phyloP scores from a whole-genome alignment of 2,888 invertebrate species.

The Meiosimyza decipiens region DNA sequence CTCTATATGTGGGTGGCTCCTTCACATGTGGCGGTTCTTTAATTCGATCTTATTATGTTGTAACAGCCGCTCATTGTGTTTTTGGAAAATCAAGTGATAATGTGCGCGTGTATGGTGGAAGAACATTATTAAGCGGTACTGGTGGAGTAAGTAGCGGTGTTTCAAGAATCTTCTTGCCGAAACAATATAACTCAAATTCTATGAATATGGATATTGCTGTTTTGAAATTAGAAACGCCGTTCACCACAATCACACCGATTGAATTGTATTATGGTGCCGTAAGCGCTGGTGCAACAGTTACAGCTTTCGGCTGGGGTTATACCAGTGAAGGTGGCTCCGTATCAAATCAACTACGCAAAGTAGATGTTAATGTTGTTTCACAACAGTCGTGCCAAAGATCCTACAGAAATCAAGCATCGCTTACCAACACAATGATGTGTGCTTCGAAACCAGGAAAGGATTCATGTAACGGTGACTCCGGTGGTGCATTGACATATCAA shows the following conservation, averaged over 20 bases:
- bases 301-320: constrained; percentile 60
- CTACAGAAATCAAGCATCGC: constrained; percentile 45
- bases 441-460: constrained; percentile 53
- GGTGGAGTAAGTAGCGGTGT: constrained; percentile 48
- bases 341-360: constrained; percentile 54
- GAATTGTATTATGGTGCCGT: constrained; percentile 49
- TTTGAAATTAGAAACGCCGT: constrained; percentile 48
- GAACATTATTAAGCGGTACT: constrained; percentile 48
- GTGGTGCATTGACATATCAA: constrained; percentile 59
- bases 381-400: constrained; percentile 48
- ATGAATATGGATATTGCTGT: constrained; percentile 58
- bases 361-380: constrained; percentile 51
- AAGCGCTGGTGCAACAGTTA: constrained; percentile 49
- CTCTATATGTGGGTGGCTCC: constrained; percentile 48
- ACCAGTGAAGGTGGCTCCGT: constrained; percentile 45
- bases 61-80: constrained; percentile 63
- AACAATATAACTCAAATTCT: constrained; percentile 47
- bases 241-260: constrained; percentile 53
- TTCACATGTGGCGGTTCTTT: constrained; percentile 62
- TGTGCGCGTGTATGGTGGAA: constrained; percentile 54
- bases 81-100: constrained; percentile 46
- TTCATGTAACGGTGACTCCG: constrained; percentile 62
- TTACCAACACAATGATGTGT: constrained; percentile 60
- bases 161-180: constrained; percentile 49
- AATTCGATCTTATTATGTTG: constrained; percentile 52